Percentiles rank a stretch among this genome's conserved stretches.
These are phyloP conservation scores for Lepidurus apus DNA, from an alignment of 1,140 invertebrate species.

Conservation along the genomic window DNA sequence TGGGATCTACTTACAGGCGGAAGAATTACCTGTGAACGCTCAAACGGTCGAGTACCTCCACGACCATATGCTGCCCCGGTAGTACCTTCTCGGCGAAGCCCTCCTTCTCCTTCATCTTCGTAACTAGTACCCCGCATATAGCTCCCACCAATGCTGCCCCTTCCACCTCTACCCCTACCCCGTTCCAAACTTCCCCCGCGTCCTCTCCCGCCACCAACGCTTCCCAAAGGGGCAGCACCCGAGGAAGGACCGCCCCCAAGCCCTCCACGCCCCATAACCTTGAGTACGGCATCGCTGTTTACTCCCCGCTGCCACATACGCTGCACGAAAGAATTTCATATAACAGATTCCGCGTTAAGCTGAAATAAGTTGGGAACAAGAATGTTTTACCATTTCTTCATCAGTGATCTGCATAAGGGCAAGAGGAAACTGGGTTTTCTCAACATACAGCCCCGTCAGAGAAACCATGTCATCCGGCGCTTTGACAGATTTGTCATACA, in stretches of 20 bases:
- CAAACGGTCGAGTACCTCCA: slow-evolving; percentile 43
- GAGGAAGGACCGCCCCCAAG: slow-evolving; percentile 40
- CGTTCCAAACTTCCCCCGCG: slow-evolving; percentile 57
- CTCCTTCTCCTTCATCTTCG: slow-evolving; percentile 48
- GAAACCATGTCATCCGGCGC: slow-evolving; percentile 60
- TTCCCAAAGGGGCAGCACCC: slow-evolving; percentile 41
- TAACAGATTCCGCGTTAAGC: not conserved
- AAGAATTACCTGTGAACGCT: slow-evolving; percentile 44
- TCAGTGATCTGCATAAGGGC: slow-evolving; percentile 69
- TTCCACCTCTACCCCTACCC: slow-evolving; percentile 49
- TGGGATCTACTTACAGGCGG: not conserved
- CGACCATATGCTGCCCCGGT: slow-evolving; percentile 43
- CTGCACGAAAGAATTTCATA: slow-evolving; percentile 42
- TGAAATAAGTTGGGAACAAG: slow-evolving; percentile 19
- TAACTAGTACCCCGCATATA: slow-evolving; percentile 53
- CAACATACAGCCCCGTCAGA: slow-evolving; percentile 62
- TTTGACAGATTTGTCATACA: slow-evolving; percentile 63
- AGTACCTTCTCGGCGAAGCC: slow-evolving; percentile 45
- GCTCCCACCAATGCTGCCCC: slow-evolving; percentile 50
- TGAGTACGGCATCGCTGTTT: slow-evolving; percentile 53
- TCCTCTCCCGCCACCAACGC: slow-evolving; percentile 40
- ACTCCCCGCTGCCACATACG: slow-evolving; percentile 55
- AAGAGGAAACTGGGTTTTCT: slow-evolving; percentile 69
- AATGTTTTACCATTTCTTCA: slow-evolving; percentile 63
- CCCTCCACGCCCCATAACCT: slow-evolving; percentile 44